Evolutionary conservation across 2,113 vertebrate species (phyloP), one percentile per base, ranked within the genome.

Genomic region (Lepus americanus): DNA sequence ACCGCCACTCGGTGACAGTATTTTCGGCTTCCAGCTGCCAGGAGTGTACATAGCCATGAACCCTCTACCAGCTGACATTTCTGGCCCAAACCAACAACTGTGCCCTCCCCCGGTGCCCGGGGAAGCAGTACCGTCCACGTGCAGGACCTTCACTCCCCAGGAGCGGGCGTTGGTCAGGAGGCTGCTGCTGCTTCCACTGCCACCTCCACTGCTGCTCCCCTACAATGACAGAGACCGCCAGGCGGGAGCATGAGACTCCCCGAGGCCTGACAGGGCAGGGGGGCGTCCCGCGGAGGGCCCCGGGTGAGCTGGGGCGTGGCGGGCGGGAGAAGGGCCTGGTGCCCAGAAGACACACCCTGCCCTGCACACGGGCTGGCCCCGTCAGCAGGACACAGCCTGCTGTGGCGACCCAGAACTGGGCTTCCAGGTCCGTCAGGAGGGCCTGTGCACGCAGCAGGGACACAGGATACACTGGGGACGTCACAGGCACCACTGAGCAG

Each of bases 81-180:
- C 36, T 10, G 0, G 23, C 27, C 53, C 27, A 36, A 33, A 78
- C 7, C 27, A 70, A 59, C 51, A 31, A 14, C 8, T n/a, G 29
- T 27, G 44, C 49, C 39, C 55, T 29, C 31, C 14, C 12, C 3
- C 29, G 39, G 80, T 31, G 27, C 67, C 70, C 51, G 0, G 22
- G 31, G 78, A 53, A 66, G 89, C 0, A 1, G 70, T 99, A 99
- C 99, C 98, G 16, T 99, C 99, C 89, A 98, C 98, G 39, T 98
- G 98, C 92, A 99, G 87, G 92, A 99, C 98, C 98, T 97, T 98
- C 64, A 99, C 98, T 78, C 99, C 99, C 99, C 99, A 99, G 39
- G 98, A 98, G 55, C 95, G 97, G 59, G 99, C 98, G 2, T 93
- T 98, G 96, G 97, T 96, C 90, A 99, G 98, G 93, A 99, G 98